Conservation (phyloP, 2,113 vertebrate genomes). For the Myocastor coypus region DNA sequence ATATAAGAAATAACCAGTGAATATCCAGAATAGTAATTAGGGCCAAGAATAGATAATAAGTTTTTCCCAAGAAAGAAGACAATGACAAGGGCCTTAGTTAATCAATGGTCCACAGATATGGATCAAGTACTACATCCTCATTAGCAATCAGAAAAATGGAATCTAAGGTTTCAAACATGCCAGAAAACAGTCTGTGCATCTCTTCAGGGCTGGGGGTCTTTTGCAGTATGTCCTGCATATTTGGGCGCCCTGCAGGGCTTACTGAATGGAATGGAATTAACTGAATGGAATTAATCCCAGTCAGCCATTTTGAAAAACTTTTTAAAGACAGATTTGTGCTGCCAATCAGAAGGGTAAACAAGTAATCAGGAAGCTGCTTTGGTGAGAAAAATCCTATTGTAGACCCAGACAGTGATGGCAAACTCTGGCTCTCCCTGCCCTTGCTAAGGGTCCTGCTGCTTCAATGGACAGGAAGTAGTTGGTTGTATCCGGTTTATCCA, state of each 20-base stretch:
- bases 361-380: conserved; percentile 24
- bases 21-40: neutral
- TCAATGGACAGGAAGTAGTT: conserved; percentile 54
- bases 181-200: neutral
- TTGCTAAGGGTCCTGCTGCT: neutral
- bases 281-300: neutral
- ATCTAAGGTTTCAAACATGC: conserved; percentile 7
- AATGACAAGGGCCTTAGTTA: conserved; percentile 8
- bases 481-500: conserved; percentile 33
- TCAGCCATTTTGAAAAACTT: conserved; percentile 9
- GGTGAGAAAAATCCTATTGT: conserved; percentile 13
- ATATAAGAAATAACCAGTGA: neutral
- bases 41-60: neutral
- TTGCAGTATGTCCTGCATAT: neutral
- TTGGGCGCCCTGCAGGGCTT: neutral
- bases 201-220: neutral
- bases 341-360: neutral
- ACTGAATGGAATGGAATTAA: neutral
- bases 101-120: neutral
- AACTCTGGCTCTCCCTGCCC: conserved; percentile 35
- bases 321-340: conserved; percentile 3
- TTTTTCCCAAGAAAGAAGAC: conserved; percentile 19
- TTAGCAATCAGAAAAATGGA: neutral
- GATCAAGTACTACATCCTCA: neutral
- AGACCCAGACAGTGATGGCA: conserved; percentile 1